These are phyloP conservation scores for Lytechinus variegatus DNA, from an alignment of 35 echinoderm and acorn worm species.

Conservation along the genomic window DNA sequence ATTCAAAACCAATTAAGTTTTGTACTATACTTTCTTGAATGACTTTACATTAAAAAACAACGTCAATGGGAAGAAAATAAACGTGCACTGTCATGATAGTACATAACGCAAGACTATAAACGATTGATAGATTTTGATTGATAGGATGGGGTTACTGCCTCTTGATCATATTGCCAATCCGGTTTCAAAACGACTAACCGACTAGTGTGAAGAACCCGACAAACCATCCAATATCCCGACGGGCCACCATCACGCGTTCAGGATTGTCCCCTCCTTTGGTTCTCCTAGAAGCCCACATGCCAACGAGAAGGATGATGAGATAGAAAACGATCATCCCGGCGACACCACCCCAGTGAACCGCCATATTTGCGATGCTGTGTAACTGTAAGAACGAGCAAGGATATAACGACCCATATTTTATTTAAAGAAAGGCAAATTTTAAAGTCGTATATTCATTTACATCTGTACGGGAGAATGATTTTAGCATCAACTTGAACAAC, in stretches of 20 bases:
- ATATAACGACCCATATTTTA: background rate
- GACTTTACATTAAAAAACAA: too few species aligned
- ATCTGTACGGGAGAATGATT: too few species aligned
- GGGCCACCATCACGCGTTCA: slow-evolving; percentile 55
- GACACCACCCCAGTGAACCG: slow-evolving; percentile 64
- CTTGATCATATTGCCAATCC: too few species aligned
- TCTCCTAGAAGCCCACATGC: slow-evolving; percentile 53
- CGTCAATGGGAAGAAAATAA: too few species aligned
- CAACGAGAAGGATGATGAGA: slow-evolving; percentile 52
- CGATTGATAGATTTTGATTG: too few species aligned
- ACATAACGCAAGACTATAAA: too few species aligned
- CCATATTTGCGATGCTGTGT: slow-evolving; percentile 48
- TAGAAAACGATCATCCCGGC: slow-evolving; percentile 67
- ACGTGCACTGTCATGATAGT: too few species aligned
- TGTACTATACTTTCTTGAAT: too few species aligned
- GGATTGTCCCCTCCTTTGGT: slow-evolving; percentile 13
- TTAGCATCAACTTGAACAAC: too few species aligned
- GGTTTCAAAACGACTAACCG: slow-evolving; percentile 3
- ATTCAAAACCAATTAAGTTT: too few species aligned
- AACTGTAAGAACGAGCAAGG: background rate
- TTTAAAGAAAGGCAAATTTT: background rate
- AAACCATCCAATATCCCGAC: slow-evolving; percentile 37
- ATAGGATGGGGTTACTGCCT: too few species aligned
- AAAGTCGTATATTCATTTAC: too few species aligned
- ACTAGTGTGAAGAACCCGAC: slow-evolving; percentile 65